Evolutionary conservation across 2,113 vertebrate species (phyloP).

Genomic region (Numenius arquata): DNA sequence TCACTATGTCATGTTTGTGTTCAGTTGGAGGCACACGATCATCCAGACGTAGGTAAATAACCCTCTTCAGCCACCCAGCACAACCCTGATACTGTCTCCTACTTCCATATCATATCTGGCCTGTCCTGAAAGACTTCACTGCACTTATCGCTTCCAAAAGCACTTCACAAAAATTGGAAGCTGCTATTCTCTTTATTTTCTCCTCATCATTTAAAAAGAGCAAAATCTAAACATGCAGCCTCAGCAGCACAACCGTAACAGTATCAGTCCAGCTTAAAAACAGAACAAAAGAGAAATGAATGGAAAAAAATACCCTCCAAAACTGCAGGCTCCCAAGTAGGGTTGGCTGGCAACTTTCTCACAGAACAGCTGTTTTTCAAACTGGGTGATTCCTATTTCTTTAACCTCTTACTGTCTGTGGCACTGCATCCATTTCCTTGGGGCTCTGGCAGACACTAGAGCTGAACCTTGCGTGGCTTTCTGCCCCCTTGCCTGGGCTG

Average conservation of each 20-base stretch:
- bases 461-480: neutral
- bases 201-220: neutral
- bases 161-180: neutral
- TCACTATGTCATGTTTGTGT: neutral
- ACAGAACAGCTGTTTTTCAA: neutral
- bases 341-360: neutral
- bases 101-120: neutral
- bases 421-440: neutral
- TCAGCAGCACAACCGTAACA: neutral
- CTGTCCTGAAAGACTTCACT: neutral
- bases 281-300: neutral
- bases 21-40: neutral
- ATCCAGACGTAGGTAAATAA: neutral
- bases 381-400: neutral
- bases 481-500: neutral
- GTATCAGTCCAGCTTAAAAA: neutral
- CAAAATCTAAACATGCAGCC: neutral
- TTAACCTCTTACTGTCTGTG: neutral
- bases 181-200: neutral
- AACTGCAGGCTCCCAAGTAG: neutral
- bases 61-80: neutral
- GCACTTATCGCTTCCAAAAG: neutral
- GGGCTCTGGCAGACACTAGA: neutral
- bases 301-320: neutral
- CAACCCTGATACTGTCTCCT: neutral